Percentiles rank a stretch among this genome's conserved stretches.
These are phyloP conservation scores for Eupithecia exiguata DNA, from an alignment of 2,888 invertebrate species.

Conservation along the genomic window DNA sequence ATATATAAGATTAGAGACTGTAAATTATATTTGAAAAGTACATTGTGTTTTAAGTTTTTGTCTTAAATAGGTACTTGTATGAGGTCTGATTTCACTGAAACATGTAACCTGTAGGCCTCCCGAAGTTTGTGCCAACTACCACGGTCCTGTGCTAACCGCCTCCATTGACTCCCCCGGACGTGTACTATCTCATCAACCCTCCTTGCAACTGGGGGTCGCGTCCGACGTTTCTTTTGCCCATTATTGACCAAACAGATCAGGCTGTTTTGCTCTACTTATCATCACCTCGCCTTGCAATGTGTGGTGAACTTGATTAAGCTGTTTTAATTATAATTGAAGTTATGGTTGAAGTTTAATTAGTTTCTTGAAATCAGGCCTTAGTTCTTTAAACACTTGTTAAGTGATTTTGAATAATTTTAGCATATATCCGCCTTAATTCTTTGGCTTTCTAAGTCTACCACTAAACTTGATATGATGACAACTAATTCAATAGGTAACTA, in stretches of 20 bases:
- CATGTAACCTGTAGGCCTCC: neutral
- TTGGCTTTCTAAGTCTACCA: neutral
- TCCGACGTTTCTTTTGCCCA: too few relatives aligned
- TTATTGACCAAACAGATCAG: too few relatives aligned
- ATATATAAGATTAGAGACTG: neutral
- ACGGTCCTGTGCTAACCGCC: too few relatives aligned
- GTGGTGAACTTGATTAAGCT: neutral
- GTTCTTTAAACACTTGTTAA: neutral
- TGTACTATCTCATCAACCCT: too few relatives aligned
- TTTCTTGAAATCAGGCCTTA: neutral
- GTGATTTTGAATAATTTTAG: neutral
- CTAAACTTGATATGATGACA: neutral
- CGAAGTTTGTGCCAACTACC: too few relatives aligned
- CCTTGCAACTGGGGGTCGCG: too few relatives aligned
- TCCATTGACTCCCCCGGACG: too few relatives aligned
- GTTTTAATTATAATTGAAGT: neutral
- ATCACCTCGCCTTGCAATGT: too few relatives aligned
- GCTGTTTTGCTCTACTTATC: too few relatives aligned
- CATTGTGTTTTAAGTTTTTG: neutral
- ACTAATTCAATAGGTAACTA: too few relatives aligned
- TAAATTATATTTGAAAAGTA: neutral
- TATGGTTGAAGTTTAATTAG: too few relatives aligned
- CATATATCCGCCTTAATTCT: conserved; percentile 6
- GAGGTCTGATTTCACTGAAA: neutral
- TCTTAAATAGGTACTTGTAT: neutral